Evolutionary conservation across 1,140 invertebrate genomes (phyloP).

Genomic region (Penaeus indicus): DNA sequence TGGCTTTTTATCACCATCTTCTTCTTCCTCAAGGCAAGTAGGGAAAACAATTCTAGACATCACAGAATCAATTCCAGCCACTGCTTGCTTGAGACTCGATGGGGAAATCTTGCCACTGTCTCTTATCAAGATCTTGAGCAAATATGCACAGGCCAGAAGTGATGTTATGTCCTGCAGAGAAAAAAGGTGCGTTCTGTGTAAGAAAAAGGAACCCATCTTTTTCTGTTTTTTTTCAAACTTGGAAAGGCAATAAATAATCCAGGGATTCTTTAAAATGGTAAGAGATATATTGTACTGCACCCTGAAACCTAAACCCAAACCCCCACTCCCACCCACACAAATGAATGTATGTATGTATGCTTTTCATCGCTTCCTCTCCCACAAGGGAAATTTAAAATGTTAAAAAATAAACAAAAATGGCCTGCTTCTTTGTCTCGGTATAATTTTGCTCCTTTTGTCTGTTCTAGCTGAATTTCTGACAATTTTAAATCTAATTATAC

Average conservation of each 20-base stretch:
- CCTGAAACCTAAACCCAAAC: too few species aligned
- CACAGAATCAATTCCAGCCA: slow-evolving; percentile 26
- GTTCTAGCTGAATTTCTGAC: too few species aligned
- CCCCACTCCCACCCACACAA: too few species aligned
- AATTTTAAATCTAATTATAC: too few species aligned
- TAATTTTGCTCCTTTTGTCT: too few species aligned
- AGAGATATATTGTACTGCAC: too few species aligned
- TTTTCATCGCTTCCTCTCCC: too few species aligned
- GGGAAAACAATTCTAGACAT: slow-evolving; percentile 5
- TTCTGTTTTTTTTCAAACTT: neutral
- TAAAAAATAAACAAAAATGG: too few species aligned
- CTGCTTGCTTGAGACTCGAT: slow-evolving; percentile 43
- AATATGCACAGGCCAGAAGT: slow-evolving; percentile 36
- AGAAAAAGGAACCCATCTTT: neutral
- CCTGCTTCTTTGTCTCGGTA: too few species aligned
- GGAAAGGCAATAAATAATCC: neutral
- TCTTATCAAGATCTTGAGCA: slow-evolving; percentile 29
- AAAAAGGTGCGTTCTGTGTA: neutral
- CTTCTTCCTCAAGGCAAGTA: neutral
- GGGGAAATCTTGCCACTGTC: slow-evolving; percentile 54
- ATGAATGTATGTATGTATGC: too few species aligned
- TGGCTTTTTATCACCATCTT: neutral
- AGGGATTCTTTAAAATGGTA: too few species aligned
- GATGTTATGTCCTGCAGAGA: slow-evolving; percentile 40
- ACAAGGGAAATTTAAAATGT: too few species aligned